Percentiles rank a stretch among this genome's conserved stretches.
Evolutionary conservation across 1,140 invertebrate species (phyloP).

Genomic region (Coptotermes formosanus): DNA sequence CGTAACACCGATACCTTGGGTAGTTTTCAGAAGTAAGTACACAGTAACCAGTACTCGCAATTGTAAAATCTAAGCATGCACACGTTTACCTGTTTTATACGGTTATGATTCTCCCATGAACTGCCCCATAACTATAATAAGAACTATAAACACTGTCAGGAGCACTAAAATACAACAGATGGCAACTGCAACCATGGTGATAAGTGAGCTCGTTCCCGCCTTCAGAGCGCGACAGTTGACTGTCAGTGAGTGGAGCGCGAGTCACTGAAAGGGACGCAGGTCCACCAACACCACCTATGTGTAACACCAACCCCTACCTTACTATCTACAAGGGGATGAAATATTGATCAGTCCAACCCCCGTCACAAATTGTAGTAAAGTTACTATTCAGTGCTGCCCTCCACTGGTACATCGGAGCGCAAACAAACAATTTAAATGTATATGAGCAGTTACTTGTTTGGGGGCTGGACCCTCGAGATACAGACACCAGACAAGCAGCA

Average conservation of each 20-base stretch:
- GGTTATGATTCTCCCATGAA: slow-evolving; percentile 57
- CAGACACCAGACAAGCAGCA: not conserved
- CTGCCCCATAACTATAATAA: slow-evolving; percentile 74
- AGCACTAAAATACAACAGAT: slow-evolving; percentile 75
- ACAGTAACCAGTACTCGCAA: no score
- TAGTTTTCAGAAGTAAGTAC: no score
- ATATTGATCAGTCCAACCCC: slow-evolving; percentile 27
- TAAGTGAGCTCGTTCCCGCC: not conserved
- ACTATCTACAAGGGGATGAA: slow-evolving; percentile 27
- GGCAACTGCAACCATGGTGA: slow-evolving; percentile 69
- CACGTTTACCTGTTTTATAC: not conserved
- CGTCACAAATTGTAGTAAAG: slow-evolving; percentile 12
- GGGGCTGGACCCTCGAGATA: not conserved
- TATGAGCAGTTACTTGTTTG: not conserved
- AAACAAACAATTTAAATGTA: slow-evolving; percentile 11
- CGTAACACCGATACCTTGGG: no score
- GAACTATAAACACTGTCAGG: slow-evolving; percentile 71
- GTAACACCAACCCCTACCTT: slow-evolving; percentile 10
- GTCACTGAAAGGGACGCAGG: not conserved
- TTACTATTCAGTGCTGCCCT: slow-evolving; percentile 14
- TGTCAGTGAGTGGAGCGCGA: not conserved
- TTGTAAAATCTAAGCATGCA: not conserved
- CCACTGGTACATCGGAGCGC: not conserved
- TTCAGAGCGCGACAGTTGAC: not conserved
- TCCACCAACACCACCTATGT: slow-evolving; percentile 2